phyloP scores from a whole-genome alignment of 64 coral and sea anemone species.

The Trachythela sp. region DNA sequence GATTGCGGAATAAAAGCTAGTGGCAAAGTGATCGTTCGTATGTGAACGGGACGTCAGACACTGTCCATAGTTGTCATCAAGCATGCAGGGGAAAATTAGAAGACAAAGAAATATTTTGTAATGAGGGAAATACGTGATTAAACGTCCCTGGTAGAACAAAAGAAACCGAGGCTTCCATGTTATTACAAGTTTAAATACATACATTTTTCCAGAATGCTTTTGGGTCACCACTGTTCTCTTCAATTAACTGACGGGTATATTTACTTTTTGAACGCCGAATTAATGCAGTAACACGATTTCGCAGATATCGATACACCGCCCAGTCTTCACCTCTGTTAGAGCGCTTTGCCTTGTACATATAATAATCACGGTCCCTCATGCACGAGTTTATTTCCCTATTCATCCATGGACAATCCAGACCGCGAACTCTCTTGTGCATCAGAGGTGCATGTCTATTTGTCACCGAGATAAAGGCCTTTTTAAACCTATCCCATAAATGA shows the following conservation, averaged over 20 bases:
- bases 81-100: no score
- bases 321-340: background rate
- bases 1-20: no score
- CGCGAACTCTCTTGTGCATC: background rate
- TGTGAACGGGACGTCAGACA: no score
- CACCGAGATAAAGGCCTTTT: background rate
- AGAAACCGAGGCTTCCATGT: no score
- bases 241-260: constrained; percentile 12
- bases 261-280: constrained; percentile 16
- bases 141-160: no score
- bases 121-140: no score
- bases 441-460: background rate
- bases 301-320: background rate
- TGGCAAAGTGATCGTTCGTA: no score
- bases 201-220: constrained; percentile 29
- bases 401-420: background rate
- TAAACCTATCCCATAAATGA: background rate
- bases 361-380: background rate
- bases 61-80: no score
- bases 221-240: constrained; percentile 10
- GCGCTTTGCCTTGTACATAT: background rate
- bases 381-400: background rate
- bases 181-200: no score
- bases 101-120: no score
- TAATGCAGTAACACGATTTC: constrained; percentile 5